These are phyloP conservation scores for Drosophila sp. DNA, from an alignment of 1,140 invertebrate species.

Conservation along the genomic window DNA sequence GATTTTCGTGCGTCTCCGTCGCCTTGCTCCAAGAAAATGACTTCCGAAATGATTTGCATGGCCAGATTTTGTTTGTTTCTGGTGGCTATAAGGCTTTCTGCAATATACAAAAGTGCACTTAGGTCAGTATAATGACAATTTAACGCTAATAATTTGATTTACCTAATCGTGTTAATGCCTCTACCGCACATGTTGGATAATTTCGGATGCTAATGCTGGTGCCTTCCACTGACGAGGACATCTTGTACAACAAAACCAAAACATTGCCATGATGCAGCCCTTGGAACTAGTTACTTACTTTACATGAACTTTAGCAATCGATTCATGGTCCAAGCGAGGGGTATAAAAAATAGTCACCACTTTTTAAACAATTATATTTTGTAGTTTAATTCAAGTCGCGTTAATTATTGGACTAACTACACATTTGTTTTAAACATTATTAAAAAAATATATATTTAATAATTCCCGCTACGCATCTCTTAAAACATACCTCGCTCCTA, in stretches of 20 bases:
- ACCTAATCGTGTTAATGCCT: slow-evolving; percentile 87
- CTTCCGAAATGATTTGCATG: slow-evolving; percentile 91
- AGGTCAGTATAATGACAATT: not conserved
- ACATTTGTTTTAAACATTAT: too few species aligned
- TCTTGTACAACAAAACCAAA: slow-evolving; percentile 33
- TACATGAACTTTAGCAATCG: not conserved
- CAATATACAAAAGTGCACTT: slow-evolving; percentile 22
- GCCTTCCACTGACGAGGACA: slow-evolving; percentile 56
- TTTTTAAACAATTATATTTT: too few species aligned
- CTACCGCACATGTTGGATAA: slow-evolving; percentile 87
- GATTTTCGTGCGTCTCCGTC: slow-evolving; percentile 53
- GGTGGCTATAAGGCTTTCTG: slow-evolving; percentile 66
- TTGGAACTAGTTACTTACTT: slow-evolving; percentile 2
- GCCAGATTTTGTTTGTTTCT: slow-evolving; percentile 84
- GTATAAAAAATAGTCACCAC: not conserved
- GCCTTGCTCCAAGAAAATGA: slow-evolving; percentile 89
- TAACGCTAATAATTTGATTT: slow-evolving; percentile 36
- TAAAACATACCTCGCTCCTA: not conserved
- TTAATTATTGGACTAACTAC: too few species aligned
- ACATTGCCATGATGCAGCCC: slow-evolving; percentile 13
- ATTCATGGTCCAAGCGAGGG: not conserved
- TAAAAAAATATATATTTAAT: too few species aligned
- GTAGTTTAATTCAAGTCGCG: too few species aligned
- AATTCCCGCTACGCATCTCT: not conserved
- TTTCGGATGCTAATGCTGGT: slow-evolving; percentile 82